phyloP scores from a whole-genome alignment of 1,140 invertebrate genomes.

The Mercenaria mercenaria region DNA sequence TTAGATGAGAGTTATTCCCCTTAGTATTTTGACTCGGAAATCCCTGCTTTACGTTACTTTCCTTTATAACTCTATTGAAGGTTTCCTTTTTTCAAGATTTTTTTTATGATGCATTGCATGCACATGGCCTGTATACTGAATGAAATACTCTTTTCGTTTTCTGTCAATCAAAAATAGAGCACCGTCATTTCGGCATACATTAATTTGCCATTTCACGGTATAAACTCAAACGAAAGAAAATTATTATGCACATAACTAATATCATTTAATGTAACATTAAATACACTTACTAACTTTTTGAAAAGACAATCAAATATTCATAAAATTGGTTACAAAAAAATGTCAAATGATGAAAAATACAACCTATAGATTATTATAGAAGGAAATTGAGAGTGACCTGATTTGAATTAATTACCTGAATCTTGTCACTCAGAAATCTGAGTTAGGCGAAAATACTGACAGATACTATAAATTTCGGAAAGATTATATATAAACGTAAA shows the following conservation, averaged over 20 bases:
- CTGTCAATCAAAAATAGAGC: constrained; percentile 9
- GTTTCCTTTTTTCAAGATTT: not conserved
- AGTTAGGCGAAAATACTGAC: constrained; percentile 2
- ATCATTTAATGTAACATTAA: not conserved
- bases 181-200: not conserved
- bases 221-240: not conserved
- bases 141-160: not conserved
- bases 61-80: not conserved
- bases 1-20: too few relatives aligned
- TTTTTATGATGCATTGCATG: not conserved
- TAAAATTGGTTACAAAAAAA: constrained; percentile 25
- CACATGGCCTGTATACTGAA: not conserved
- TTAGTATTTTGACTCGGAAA: too few relatives aligned
- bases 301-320: constrained; percentile 31
- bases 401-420: constrained; percentile 35
- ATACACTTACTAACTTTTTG: not conserved
- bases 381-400: constrained; percentile 18
- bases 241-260: constrained; percentile 6
- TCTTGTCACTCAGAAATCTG: constrained; percentile 10
- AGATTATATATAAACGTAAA: not conserved
- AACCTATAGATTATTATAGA: constrained; percentile 10
- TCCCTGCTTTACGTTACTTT: not conserved
- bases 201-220: not conserved
- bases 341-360: constrained; percentile 1
- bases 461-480: constrained; percentile 12